Evolutionary conservation across 2,113 vertebrate genomes (phyloP).

Genomic region (Planiliza haematocheilus): DNA sequence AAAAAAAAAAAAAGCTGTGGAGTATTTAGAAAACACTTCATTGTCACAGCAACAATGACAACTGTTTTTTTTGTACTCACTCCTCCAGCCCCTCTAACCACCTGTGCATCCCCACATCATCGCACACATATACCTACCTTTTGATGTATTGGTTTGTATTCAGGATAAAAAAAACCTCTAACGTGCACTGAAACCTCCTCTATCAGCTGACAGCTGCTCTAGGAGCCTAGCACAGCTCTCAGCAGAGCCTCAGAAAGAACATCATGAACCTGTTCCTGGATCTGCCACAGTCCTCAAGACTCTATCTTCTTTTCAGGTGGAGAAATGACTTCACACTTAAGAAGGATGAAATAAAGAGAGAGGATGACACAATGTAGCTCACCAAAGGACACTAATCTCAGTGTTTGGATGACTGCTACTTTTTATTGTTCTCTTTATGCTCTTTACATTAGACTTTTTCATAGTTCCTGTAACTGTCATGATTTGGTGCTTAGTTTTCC

Average conservation of each 20-base stretch:
- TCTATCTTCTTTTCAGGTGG: neutral
- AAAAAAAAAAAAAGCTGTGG: neutral
- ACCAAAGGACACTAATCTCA: neutral
- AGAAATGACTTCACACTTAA: neutral
- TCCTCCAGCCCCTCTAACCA: neutral
- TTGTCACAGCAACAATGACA: neutral
- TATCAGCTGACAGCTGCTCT: conserved; percentile 14
- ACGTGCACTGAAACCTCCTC: conserved; percentile 13
- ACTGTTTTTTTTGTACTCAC: neutral
- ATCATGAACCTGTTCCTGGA: neutral
- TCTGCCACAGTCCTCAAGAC: neutral
- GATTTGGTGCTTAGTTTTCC: no score
- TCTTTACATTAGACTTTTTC: no score
- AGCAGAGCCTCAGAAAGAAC: neutral
- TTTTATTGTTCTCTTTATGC: no score
- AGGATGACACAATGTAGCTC: neutral
- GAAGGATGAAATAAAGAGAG: neutral
- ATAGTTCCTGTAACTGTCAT: no score
- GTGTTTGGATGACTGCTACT: no score
- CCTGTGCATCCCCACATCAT: neutral
- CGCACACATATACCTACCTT: neutral
- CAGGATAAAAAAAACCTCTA: neutral
- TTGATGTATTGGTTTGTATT: neutral
- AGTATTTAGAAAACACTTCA: neutral
- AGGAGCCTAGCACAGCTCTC: conserved; percentile 11